Evolutionary conservation across 2,797 vertebrate genomes (phyloP).

Genomic region (Manis crassicaudata): DNA sequence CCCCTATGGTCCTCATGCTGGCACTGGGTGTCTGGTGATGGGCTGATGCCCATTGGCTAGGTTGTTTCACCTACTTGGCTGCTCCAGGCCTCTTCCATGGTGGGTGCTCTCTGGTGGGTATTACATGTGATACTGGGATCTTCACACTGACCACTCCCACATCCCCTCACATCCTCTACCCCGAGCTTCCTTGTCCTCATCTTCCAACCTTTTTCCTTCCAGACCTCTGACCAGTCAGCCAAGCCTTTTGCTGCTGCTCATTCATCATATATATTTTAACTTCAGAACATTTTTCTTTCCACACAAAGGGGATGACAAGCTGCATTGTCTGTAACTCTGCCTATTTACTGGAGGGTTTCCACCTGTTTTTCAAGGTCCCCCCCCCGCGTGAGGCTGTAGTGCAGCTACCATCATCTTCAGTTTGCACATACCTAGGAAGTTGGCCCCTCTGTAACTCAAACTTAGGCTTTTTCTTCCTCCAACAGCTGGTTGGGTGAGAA

Average conservation of each 20-base stretch:
- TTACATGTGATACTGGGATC: neutral
- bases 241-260: neutral
- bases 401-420: neutral
- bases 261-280: neutral
- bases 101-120: too few species aligned
- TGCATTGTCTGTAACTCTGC: neutral
- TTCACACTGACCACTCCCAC: neutral
- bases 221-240: neutral
- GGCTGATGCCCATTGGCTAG: neutral
- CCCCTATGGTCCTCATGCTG: neutral
- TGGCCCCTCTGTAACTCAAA: neutral
- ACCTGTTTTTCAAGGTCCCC: neutral
- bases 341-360: neutral
- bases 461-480: neutral
- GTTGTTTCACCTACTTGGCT: neutral
- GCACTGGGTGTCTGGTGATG: neutral
- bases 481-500: neutral
- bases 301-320: neutral
- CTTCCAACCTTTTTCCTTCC: neutral
- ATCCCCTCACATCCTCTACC: neutral
- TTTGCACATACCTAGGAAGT: neutral
- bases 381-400: neutral
- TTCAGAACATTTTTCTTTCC: neutral
- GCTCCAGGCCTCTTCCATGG: neutral
- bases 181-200: too few species aligned